Conservation (phyloP, 2,113 vertebrate genomes). For the Ailurus styani region DNA sequence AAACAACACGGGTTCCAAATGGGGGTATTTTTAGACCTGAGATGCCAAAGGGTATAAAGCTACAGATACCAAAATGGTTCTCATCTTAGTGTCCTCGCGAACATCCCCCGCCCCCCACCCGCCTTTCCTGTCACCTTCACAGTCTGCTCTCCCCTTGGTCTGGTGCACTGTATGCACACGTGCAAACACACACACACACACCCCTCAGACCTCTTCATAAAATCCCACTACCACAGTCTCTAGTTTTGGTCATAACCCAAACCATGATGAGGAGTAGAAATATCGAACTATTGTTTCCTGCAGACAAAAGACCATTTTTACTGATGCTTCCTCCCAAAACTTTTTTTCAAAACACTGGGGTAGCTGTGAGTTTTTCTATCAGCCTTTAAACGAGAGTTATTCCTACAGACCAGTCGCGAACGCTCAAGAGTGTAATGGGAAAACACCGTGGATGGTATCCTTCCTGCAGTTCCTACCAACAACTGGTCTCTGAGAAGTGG, state of each 20-base stretch:
- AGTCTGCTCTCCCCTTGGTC: neutral
- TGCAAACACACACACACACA: neutral
- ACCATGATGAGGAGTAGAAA: neutral
- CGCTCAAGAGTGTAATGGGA: neutral
- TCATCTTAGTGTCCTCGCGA: neutral
- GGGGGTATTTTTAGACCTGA: slow-evolving; percentile 54
- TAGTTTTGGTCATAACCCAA: neutral
- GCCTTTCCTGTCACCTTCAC: neutral
- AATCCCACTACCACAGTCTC: neutral
- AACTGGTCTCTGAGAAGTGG: neutral
- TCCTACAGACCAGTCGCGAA: neutral
- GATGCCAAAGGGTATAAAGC: slow-evolving; percentile 49
- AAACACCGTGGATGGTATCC: neutral
- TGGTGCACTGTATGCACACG: accelerated
- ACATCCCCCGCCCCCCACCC: neutral
- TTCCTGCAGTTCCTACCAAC: neutral
- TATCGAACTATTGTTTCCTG: neutral
- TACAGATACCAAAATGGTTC: slow-evolving; percentile 9
- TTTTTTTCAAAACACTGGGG: neutral
- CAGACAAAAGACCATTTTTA: neutral
- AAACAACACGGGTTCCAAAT: slow-evolving; percentile 49
- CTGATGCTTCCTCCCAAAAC: neutral
- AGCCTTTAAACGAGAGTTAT: neutral
- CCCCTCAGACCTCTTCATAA: neutral
- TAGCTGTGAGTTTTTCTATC: neutral